Evolutionary conservation across 2,888 invertebrate genomes (phyloP).

Genomic region (Nasonovia ribisnigri): DNA sequence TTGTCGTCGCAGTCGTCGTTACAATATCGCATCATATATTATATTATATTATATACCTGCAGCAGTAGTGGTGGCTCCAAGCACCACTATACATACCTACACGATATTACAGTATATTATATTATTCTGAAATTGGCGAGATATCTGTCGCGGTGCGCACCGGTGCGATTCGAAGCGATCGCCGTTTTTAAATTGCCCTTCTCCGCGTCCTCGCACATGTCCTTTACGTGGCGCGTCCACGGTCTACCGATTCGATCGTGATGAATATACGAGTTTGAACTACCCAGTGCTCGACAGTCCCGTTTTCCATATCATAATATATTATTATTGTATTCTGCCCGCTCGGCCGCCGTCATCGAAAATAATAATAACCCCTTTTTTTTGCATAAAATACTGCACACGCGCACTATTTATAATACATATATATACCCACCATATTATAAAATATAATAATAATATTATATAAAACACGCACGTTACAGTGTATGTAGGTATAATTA

Average conservation of each 20-base stretch:
- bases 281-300: not conserved
- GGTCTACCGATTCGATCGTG: conserved; percentile 25
- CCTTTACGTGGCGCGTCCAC: not conserved
- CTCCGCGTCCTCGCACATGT: conserved; percentile 17
- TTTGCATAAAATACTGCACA: not conserved
- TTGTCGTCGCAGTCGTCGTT: not conserved
- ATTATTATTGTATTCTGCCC: not conserved
- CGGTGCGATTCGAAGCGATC: conserved; percentile 18
- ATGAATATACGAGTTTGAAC: not conserved
- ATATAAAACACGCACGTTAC: not conserved
- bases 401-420: no score
- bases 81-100: not conserved
- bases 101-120: no score
- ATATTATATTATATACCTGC: not conserved
- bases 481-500: not conserved
- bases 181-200: conserved; percentile 20
- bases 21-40: not conserved
- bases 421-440: no score
- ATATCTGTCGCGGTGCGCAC: conserved; percentile 1
- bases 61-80: not conserved
- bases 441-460: not conserved
- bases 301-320: not conserved
- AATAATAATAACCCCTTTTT: conserved; percentile 29
- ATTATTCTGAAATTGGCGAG: conserved; percentile 32
- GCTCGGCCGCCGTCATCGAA: not conserved